phyloP scores from a whole-genome alignment of 2,797 vertebrate species.

The Hypotaenidia philippensis region DNA sequence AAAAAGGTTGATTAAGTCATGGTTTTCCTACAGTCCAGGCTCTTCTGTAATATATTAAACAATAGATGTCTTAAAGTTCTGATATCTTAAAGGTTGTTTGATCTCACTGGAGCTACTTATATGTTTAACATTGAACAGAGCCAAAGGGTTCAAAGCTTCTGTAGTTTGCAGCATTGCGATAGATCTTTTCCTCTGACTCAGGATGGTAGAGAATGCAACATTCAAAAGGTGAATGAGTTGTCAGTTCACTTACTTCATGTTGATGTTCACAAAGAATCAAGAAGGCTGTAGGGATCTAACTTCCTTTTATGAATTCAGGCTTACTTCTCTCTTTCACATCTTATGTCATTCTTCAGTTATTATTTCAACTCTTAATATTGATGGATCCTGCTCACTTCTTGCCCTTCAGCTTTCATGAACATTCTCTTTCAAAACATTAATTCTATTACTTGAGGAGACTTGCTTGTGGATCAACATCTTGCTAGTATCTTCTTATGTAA shows the following conservation, averaged over 20 bases:
- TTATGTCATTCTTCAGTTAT: background rate
- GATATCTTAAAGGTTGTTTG: background rate
- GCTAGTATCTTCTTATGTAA: background rate
- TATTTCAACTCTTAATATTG: background rate
- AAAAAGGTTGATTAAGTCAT: background rate
- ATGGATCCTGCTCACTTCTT: background rate
- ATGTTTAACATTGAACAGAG: background rate
- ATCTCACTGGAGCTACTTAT: background rate
- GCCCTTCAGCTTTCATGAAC: background rate
- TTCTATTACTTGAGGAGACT: background rate
- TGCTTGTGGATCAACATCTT: background rate
- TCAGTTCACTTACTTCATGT: background rate
- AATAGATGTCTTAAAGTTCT: background rate
- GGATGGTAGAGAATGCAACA: background rate
- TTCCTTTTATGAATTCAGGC: background rate
- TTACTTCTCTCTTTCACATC: background rate
- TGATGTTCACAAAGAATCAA: background rate
- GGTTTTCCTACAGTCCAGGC: background rate
- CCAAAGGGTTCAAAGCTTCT: background rate
- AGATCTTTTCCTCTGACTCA: background rate
- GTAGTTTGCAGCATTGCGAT: background rate
- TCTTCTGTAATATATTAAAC: background rate
- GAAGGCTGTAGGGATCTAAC: background rate
- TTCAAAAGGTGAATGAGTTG: constrained; percentile 3
- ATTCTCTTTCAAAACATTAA: background rate